Base-by-base conservation (phyloP, 2,797 vertebrate genomes). In the Bucorvus abyssinicus region DNA sequence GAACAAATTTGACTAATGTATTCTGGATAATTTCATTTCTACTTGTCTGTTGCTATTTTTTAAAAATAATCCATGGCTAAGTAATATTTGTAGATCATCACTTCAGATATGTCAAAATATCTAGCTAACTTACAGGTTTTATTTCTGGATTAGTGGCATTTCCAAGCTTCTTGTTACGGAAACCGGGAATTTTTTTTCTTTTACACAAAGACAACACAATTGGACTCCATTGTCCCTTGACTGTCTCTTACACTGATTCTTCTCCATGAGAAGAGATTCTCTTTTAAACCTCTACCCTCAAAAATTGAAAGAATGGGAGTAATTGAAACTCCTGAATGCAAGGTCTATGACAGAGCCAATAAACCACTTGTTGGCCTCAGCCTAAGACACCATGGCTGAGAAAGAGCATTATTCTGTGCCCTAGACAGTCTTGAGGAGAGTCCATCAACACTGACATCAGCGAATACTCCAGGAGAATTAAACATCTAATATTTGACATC, bases 291-390 rank as follows among this genome's bases (percentile, higher is more conserved):
- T 56, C 27, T 83, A 5, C 27, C 19, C 8, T n/a, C 20, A 29
- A 40, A 92, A 84, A 47, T 36, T 12, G 23, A 84, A 92, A 52
- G 15, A 73, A 59, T 1, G 20, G 30, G 8, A 67, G 13, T 30
- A 87, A 59, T 8, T 49, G 23, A 67, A 79, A 7, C 4, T 79
- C 18, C 12, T 87, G 34, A 84, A 60, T 34, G 8, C 26, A 50
- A 5, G 1, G 0, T 8, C 42, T 71, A 11, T 40, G 57, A 21
- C 7, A 42, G 14, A 77, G 12, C 4, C 1, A 6, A 34, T 40
- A 79, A 53, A 70, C 5, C 6, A 15, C 19, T 60, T 26, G 1
- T 7, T 75, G 24, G 12, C 10, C 16, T 76, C 60, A 56, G 32
- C 2, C 18, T 69, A 3, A 9, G 16, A 22, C 27, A 73, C 6